Percentiles rank a stretch among this genome's conserved stretches.
Evolutionary conservation across 2,888 invertebrate species (phyloP).

Genomic region (Lamellibrachia satsuma): DNA sequence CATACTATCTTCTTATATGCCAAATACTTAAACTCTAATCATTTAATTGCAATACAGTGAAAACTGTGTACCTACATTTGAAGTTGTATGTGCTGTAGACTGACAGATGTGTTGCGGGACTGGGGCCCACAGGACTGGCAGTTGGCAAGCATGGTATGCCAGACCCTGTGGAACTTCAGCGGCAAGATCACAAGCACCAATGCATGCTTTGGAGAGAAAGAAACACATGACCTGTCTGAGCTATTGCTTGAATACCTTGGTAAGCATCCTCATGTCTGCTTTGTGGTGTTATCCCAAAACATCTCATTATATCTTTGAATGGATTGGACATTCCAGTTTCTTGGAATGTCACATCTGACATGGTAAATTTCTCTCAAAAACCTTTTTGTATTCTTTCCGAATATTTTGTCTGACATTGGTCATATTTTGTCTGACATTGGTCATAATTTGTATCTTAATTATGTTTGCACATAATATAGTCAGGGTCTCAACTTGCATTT

Average conservation of each 20-base stretch:
- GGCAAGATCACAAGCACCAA: constrained; percentile 59
- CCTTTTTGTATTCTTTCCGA: too few relatives aligned
- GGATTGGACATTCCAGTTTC: too few relatives aligned
- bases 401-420: neutral
- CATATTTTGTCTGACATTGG: neutral
- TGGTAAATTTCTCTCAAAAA: too few relatives aligned
- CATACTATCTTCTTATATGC: too few relatives aligned
- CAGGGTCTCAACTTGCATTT: too few relatives aligned
- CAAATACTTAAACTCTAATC: too few relatives aligned
- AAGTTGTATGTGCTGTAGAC: constrained; percentile 51
- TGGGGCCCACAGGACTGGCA: constrained; percentile 76
- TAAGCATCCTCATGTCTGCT: constrained; percentile 23
- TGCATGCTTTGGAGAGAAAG: constrained; percentile 58
- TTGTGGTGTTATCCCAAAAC: neutral
- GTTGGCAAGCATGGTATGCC: constrained; percentile 78
- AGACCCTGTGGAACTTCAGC: constrained; percentile 79
- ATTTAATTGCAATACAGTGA: too few relatives aligned
- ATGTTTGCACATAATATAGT: too few relatives aligned
- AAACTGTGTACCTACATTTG: too few relatives aligned
- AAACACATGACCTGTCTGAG: constrained; percentile 57
- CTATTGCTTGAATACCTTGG: constrained; percentile 39
- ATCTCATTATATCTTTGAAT: neutral
- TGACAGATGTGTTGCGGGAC: constrained; percentile 71
- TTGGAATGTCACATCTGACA: too few relatives aligned
- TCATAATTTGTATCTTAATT: neutral